Percentiles rank a stretch among this genome's conserved stretches.
These are phyloP conservation scores for Mus spicilegus DNA, from an alignment of 2,113 vertebrate genomes.

Conservation along the genomic window DNA sequence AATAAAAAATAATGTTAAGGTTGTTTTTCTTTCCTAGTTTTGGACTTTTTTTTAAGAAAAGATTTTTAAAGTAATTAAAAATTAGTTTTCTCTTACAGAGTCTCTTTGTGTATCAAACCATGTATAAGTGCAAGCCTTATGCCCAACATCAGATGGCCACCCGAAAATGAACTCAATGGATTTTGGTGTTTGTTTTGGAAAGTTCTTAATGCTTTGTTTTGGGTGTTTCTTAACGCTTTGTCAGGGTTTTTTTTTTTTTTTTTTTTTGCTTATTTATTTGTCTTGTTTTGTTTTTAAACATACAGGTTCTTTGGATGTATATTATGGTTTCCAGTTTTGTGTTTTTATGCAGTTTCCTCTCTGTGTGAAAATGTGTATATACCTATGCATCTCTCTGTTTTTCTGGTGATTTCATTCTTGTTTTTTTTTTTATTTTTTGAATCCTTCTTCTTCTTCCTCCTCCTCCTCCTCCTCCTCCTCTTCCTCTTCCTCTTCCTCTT, in stretches of 20 bases:
- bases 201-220: not conserved
- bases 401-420: not conserved
- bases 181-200: too few species aligned
- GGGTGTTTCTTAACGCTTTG: not conserved
- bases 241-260: not conserved
- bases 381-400: not conserved
- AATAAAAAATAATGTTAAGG: conserved; percentile 26
- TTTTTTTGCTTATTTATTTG: too few species aligned
- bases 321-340: not conserved
- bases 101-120: not conserved
- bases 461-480: rapidly evolving
- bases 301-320: not conserved
- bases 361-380: not conserved
- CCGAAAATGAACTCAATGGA: not conserved
- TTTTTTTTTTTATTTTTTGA: not conserved
- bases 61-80: not conserved
- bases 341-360: not conserved
- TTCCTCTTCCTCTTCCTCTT: too few species aligned
- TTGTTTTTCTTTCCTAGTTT: not conserved
- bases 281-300: not conserved
- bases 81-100: not conserved
- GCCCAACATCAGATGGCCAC: not conserved
- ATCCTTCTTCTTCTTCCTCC: not conserved
- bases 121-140: not conserved
- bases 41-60: not conserved